Percentiles rank a stretch among this genome's conserved stretches.
Evolutionary conservation across 2,113 vertebrate species (phyloP).

Genomic region (Ophiodon elongatus): DNA sequence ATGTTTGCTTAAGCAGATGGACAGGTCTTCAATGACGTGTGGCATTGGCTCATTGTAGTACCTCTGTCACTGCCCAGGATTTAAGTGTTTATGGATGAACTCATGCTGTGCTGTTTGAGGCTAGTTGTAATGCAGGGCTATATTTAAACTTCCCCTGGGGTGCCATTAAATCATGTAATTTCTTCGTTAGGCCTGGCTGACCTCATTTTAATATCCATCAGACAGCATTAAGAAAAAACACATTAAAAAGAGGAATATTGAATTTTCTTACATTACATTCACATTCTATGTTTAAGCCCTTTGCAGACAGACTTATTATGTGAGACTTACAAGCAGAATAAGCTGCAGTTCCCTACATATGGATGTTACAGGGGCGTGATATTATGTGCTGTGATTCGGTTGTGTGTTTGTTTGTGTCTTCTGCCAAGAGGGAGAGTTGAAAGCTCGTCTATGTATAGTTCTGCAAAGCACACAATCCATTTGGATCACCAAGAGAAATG

Average conservation of each 20-base stretch:
- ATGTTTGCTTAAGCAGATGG: slow-evolving; percentile 4
- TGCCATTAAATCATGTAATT: slow-evolving; percentile 85
- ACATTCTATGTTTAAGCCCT: slow-evolving; percentile 43
- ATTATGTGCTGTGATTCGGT: background rate
- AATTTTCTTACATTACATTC: slow-evolving; percentile 48
- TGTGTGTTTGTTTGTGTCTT: slow-evolving; percentile 23
- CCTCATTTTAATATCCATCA: slow-evolving; percentile 82
- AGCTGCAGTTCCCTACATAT: slow-evolving; percentile 27
- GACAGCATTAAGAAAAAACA: slow-evolving; percentile 63
- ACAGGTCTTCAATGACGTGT: slow-evolving; percentile 9
- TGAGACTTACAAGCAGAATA: slow-evolving; percentile 37
- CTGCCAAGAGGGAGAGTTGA: slow-evolving; percentile 38
- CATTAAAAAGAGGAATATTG: slow-evolving; percentile 54
- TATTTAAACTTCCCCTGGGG: slow-evolving; percentile 84
- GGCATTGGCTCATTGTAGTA: slow-evolving; percentile 17
- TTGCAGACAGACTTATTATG: slow-evolving; percentile 17
- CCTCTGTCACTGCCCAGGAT: slow-evolving; percentile 16
- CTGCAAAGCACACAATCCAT: slow-evolving; percentile 25
- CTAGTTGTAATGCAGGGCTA: slow-evolving; percentile 77
- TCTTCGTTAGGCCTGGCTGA: slow-evolving; percentile 83
- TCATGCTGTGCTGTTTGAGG: slow-evolving; percentile 69
- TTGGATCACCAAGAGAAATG: slow-evolving; percentile 44
- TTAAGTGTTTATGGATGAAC: slow-evolving; percentile 74
- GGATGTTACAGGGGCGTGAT: slow-evolving; percentile 29
- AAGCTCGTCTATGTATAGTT: slow-evolving; percentile 37